Evolutionary conservation across 2,888 invertebrate genomes (phyloP), one percentile per base, ranked within the genome.

Genomic region (Synergus gifuensis): DNA sequence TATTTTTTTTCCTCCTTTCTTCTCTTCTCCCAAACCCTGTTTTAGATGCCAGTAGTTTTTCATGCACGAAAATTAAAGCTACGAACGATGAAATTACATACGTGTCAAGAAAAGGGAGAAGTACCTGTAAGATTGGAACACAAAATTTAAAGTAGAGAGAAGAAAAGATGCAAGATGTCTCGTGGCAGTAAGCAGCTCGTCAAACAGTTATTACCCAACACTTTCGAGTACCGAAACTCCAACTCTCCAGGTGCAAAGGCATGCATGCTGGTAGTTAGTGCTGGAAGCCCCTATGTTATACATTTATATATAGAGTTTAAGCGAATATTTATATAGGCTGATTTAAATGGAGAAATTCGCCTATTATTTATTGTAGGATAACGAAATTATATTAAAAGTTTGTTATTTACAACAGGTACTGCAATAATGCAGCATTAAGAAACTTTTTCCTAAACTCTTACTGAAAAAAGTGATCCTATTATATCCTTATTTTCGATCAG

Each of bases 221-320:
- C 77, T 83, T 82, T 77, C 81, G 54, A 79, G 79, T 82, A 73
- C 77, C 78, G 66, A 66, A 79, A 81, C 80, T 80, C 80, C 79
- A 83, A 83, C 79, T 80, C 82, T 80, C 80, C 83, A 85, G 84
- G 86, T 87, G 86, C 86, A 85, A 73, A 73, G 69, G 69, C 69
- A 69, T 69, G 69, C 69, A 69, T 69, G 69, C 69, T 54, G 49
- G 69, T 36, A 79, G 79, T 83, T 79, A 79, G 73, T 40, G 69
- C 36, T 49, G 79, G 78, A 84, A 77, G 64, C 77, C 66, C 76
- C 62, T 58, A 80, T 77, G 2, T 28, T 49, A 78, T 76, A 78
- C 77, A 76, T 80, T 63, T 80, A 80, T 76, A 80, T 76, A 77
- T 80, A 77, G 54, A 76, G 64, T 66, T 16, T 44, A 18, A 49